phyloP scores from a whole-genome alignment of 2,113 vertebrate genomes.

The Odontophorus gujanensis region DNA sequence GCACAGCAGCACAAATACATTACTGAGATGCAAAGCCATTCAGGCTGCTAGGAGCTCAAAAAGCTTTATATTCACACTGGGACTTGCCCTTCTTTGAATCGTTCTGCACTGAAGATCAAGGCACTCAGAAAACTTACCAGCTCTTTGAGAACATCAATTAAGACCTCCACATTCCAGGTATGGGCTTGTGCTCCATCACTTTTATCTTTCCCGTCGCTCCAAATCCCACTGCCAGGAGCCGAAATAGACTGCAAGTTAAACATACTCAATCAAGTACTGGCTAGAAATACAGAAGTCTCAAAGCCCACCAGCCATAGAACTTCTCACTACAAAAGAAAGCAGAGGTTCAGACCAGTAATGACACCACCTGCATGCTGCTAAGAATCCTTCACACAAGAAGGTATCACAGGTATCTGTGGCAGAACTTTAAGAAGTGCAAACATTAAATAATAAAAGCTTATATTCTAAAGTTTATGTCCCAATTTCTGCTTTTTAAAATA shows the following conservation, averaged over 20 bases:
- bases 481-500: background rate
- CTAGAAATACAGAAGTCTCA: background rate
- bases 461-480: background rate
- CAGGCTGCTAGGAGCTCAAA: background rate
- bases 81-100: background rate
- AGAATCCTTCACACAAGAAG: background rate
- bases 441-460: background rate
- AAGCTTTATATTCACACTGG: background rate
- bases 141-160: conserved; percentile 98
- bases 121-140: conserved; percentile 82
- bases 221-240: conserved; percentile 96
- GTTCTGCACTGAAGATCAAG: background rate
- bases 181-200: conserved; percentile 92
- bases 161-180: conserved; percentile 98
- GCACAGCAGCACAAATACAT: background rate
- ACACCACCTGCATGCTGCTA: background rate
- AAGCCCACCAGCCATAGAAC: background rate
- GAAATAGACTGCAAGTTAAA: conserved; percentile 90
- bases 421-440: background rate
- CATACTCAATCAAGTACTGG: background rate
- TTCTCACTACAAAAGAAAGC: background rate
- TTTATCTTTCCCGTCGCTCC: conserved; percentile 99
- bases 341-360: background rate
- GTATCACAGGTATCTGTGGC: background rate
- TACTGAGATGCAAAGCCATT: background rate